Base-by-base conservation (phyloP, 1,140 invertebrate species). In the Antheraea pernyi region DNA sequence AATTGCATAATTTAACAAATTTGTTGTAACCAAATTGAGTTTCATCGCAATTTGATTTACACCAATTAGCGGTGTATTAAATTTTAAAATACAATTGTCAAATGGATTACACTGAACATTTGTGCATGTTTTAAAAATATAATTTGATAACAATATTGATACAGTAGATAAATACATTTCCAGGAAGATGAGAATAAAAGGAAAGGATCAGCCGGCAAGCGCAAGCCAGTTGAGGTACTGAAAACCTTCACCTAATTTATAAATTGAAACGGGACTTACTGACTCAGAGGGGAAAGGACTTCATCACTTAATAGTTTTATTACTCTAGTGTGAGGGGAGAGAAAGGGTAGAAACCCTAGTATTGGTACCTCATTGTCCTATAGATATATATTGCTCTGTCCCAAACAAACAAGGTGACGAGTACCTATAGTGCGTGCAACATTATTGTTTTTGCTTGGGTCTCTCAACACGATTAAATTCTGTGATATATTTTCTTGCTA, bases 141-240 rank as follows among this genome's bases (percentile, higher is more conserved):
- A 42, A 39, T 11, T 48, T 58, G 65, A 75, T 73, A 59, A 70
- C 53, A 59, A 67, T 63, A 76, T 68, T 84, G 68, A 84, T 84
- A 78, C 70, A 86, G 81, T 80, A 87, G 83, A 81, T 79, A 65
- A 79, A 75, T 90, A 84, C 83, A 89, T 92, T 93, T 93, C 73
- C 92, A 93, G 92, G 92, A 92, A 82, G 89, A 92, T 91, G 88
- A 90, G 65, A 92, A 92, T 91, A 93, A 92, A 91, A 85, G 85
- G 81, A 93, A 93, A 90, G 76, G 83, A 74, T 75, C 86, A 78
- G 80, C 86, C 68, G 87, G 87, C 83, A 93, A 93, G 80, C 91
- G 92, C 91, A 93, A 92, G 91, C 84, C 84, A 80, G 90, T 92
- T 90, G 92, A 92, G 92, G 92, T 92, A 93, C 89, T 90, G 88